A percentile compares a stretch with the other conserved stretches of the same genome.
Conservation (phyloP, 2,888 invertebrate genomes). For the Cryptophagus acutangulus region DNA sequence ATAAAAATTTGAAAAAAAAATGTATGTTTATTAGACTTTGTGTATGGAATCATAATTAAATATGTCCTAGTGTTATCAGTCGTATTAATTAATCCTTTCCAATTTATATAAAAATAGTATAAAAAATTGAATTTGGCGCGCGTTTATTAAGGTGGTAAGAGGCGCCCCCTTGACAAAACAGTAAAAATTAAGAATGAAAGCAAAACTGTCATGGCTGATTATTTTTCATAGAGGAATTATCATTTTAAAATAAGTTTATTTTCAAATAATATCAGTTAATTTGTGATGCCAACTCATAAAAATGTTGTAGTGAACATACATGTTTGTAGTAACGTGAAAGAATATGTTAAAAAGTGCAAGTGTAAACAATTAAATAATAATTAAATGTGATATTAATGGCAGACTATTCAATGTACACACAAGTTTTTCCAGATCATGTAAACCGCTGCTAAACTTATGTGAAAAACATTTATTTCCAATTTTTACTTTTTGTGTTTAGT, state of each 20-base stretch:
- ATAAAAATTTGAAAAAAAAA: too few species aligned
- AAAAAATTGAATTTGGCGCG: not conserved
- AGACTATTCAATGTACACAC: constrained; percentile 32
- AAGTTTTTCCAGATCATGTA: constrained; percentile 27
- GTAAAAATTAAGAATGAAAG: constrained; percentile 17
- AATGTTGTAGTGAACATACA: constrained; percentile 12
- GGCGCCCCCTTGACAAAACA: constrained; percentile 18
- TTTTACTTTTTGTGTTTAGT: constrained; percentile 22
- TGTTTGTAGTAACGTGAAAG: constrained; percentile 11
- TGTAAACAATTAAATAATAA: constrained; percentile 28
- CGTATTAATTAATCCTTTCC: too few species aligned
- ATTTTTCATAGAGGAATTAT: constrained; percentile 28
- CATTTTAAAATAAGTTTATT: constrained; percentile 25
- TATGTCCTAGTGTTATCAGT: too few species aligned
- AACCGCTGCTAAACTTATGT: not conserved
- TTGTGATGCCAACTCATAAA: constrained; percentile 11
- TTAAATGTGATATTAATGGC: constrained; percentile 32
- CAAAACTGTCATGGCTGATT: constrained; percentile 36
- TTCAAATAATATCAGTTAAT: constrained; percentile 12
- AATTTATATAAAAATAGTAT: too few species aligned
- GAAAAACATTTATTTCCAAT: constrained; percentile 20
- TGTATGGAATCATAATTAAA: too few species aligned
- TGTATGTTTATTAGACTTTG: too few species aligned
- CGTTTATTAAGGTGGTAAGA: not conserved
- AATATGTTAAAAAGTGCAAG: constrained; percentile 13